Conservation (phyloP, 2,888 invertebrate species). For the Germaria angustata region DNA sequence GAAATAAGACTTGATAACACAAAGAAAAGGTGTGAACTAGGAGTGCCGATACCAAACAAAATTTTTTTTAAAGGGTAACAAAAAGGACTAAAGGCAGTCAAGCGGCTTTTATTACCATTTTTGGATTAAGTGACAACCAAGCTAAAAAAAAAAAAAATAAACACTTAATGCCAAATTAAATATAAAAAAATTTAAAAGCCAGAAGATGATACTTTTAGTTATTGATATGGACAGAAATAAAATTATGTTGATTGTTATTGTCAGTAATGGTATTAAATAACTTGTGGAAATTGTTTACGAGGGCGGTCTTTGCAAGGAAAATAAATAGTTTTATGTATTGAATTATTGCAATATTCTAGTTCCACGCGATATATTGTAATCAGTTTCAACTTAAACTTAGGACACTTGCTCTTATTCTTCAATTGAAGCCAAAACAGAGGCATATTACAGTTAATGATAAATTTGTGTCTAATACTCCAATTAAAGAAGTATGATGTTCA, state of each 20-base stretch:
- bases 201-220: not conserved
- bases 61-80: conserved; percentile 33
- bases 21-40: conserved; percentile 56
- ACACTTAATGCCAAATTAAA: conserved; percentile 55
- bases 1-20: not conserved
- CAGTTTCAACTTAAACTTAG: too few species aligned
- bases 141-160: conserved; percentile 13
- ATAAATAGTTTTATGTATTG: not conserved
- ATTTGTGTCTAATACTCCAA: too few species aligned
- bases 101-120: conserved; percentile 19
- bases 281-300: conserved; percentile 13
- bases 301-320: not conserved
- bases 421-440: too few species aligned
- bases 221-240: conserved; percentile 42
- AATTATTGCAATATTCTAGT: too few species aligned
- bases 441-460: too few species aligned
- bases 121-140: conserved; percentile 28
- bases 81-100: not conserved
- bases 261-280: not conserved
- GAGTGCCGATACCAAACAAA: conserved; percentile 37
- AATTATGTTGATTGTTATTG: not conserved
- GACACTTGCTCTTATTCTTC: too few species aligned
- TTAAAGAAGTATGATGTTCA: too few species aligned
- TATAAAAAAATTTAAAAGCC: conserved; percentile 21
- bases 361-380: too few species aligned